Evolutionary conservation across 2,113 vertebrate species (phyloP), one percentile per base, ranked within the genome.

Genomic region (Montifringilla adamsi): DNA sequence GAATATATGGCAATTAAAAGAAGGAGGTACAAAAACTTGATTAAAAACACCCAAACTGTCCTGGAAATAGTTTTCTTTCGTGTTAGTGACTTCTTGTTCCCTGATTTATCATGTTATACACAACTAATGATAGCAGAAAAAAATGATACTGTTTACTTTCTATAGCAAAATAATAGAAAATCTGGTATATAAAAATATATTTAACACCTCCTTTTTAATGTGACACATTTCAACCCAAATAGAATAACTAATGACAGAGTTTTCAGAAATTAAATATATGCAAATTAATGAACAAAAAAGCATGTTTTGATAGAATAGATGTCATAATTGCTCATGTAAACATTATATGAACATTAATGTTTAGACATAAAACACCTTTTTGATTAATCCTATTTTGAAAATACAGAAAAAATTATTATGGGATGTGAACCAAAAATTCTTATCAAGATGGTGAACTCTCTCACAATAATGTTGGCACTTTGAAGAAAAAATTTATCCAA

Each of bases 1-100:
- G 2, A 55, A n/a, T 46, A 46, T 4, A 44, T 13, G 15, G 0
- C 0, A 2, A 33, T n/a, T 74, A 52, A 78, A 87, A 84, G 1
- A 13, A 76, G 8, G 5, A 56, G 9, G 15, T 13, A 11, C 3
- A 72, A 79, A 55, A 74, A 8, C 4, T 12, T 70, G 11, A 15
- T 20, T 41, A 3, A 41, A 80, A 75, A 23, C 9, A 14, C 5
- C 13, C 11, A 4, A 72, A 43, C 1, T 46, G 1, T 33, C 12
- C 6, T 69, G 15, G 26, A 74, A 41, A 31, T 15, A 27, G 7
- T n/a, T 67, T 85, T 76, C 5, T 58, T 79, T 86, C 47, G 7
- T 37, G 2, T 72, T 41, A n/a, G 18, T 49, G 18, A 79, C 9
- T 5, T 70, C 16, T 28, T 44, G 2, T 63, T 63, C 26, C 21